phyloP scores from a whole-genome alignment of 2,797 vertebrate genomes.

The Sebastes diaconus region DNA sequence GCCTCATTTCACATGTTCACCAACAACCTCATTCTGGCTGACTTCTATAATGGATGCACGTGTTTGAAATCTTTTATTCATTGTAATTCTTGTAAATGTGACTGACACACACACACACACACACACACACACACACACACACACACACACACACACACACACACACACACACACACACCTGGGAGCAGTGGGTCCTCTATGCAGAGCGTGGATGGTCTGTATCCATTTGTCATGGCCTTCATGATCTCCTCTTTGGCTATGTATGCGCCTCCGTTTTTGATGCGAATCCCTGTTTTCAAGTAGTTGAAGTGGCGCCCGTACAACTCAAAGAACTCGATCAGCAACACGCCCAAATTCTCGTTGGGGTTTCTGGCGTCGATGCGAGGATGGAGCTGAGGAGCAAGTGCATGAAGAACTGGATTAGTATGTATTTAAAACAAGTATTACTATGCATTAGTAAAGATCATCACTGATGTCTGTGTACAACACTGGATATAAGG shows the following conservation, averaged over 20 bases:
- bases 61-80: background rate
- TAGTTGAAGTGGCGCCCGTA: conserved; percentile 99
- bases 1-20: background rate
- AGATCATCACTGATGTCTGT: background rate
- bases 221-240: conserved; percentile 94
- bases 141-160: conserved; percentile 64
- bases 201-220: conserved; percentile 95
- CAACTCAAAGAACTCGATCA: conserved; percentile 98
- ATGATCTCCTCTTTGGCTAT: conserved; percentile 97
- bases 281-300: conserved; percentile 97
- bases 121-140: too few relatives aligned
- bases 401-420: background rate
- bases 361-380: conserved; percentile 92
- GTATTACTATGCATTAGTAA: background rate
- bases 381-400: conserved; percentile 91
- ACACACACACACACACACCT: conserved; percentile 41
- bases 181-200: conserved; percentile 97
- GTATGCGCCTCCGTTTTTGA: conserved; percentile 95
- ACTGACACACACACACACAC: conserved; percentile 67
- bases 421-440: background rate
- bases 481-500: background rate
- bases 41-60: background rate
- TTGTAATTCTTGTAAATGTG: background rate
- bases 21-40: background rate
- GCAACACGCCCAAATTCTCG: conserved; percentile 94